Evolutionary conservation across 2,888 invertebrate genomes (phyloP).

Genomic region (Drosophila mercatorum): DNA sequence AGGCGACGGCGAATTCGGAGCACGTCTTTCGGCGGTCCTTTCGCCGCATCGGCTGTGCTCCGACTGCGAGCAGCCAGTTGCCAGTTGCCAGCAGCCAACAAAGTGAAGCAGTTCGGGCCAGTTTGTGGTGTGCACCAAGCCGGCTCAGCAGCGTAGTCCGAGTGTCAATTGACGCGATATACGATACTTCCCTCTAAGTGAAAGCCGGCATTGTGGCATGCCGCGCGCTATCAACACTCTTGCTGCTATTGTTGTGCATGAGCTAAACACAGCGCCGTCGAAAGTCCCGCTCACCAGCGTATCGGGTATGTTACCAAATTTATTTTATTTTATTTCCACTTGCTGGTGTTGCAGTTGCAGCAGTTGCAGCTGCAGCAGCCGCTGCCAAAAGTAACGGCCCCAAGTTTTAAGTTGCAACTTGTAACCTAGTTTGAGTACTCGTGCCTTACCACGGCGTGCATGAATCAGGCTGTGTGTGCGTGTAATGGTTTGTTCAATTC

Average conservation of each 20-base stretch:
- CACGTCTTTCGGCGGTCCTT: conserved; percentile 32
- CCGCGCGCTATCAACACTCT: conserved; percentile 5
- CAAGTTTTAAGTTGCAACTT: conserved; percentile 66
- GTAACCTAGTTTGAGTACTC: conserved; percentile 65
- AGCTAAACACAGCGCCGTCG: not conserved
- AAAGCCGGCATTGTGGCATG: conserved; percentile 32
- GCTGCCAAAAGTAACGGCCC: conserved; percentile 42
- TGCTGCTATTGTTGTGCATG: not conserved
- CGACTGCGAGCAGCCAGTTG: conserved; percentile 59
- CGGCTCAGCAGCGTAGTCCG: conserved; percentile 44
- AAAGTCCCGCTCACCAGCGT: not conserved
- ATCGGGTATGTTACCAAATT: conserved; percentile 60
- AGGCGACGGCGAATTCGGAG: conserved; percentile 25
- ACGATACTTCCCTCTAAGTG: conserved; percentile 14
- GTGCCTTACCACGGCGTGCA: conserved; percentile 39
- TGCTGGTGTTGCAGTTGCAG: not conserved
- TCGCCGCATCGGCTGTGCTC: conserved; percentile 33
- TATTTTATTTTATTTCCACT: conserved; percentile 21
- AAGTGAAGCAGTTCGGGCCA: conserved; percentile 69
- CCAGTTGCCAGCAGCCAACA: conserved; percentile 70
- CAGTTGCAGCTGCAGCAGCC: not conserved
- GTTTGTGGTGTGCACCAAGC: conserved; percentile 42
- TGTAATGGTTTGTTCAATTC: conserved; percentile 7
- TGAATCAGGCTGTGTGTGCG: conserved; percentile 6
- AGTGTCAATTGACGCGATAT: conserved; percentile 36